phyloP scores from a whole-genome alignment of 2,797 vertebrate species.

The Harpagifer antarcticus region DNA sequence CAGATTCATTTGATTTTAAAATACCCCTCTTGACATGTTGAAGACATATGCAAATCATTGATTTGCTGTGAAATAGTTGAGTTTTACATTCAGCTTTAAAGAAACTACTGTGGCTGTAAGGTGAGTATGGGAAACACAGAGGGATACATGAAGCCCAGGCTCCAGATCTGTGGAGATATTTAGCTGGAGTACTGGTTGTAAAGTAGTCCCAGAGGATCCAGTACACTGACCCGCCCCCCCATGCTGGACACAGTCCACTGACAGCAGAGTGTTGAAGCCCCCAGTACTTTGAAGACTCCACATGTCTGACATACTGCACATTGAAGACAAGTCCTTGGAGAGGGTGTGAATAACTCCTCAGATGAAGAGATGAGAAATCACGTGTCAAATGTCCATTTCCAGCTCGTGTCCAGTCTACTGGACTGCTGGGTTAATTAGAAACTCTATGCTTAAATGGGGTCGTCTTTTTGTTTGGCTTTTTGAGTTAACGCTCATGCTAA shows the following conservation, averaged over 20 bases:
- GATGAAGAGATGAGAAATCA: slow-evolving; percentile 66
- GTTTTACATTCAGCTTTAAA: not conserved
- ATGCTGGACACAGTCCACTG: slow-evolving; percentile 21
- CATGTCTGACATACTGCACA: slow-evolving; percentile 66
- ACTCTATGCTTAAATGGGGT: not conserved
- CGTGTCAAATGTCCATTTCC: slow-evolving; percentile 20
- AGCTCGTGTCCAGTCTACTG: not conserved
- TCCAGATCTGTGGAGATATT: not conserved
- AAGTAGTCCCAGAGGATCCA: slow-evolving; percentile 28
- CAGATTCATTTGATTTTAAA: too few species aligned
- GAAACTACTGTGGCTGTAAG: not conserved
- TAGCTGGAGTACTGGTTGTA: slow-evolving; percentile 6
- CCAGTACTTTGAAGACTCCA: slow-evolving; percentile 56
- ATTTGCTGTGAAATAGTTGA: not conserved
- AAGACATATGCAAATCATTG: not conserved
- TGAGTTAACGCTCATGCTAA: not conserved
- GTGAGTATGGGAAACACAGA: not conserved
- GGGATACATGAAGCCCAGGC: not conserved
- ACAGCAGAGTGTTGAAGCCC: slow-evolving; percentile 18
- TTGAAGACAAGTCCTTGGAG: slow-evolving; percentile 71
- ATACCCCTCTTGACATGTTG: too few species aligned
- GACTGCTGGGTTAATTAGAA: not conserved
- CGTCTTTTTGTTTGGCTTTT: not conserved
- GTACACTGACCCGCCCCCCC: slow-evolving; percentile 7
- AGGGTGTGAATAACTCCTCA: slow-evolving; percentile 72